Conservation (phyloP, 2,797 vertebrate genomes). For the Syngnathus rostellatus region DNA sequence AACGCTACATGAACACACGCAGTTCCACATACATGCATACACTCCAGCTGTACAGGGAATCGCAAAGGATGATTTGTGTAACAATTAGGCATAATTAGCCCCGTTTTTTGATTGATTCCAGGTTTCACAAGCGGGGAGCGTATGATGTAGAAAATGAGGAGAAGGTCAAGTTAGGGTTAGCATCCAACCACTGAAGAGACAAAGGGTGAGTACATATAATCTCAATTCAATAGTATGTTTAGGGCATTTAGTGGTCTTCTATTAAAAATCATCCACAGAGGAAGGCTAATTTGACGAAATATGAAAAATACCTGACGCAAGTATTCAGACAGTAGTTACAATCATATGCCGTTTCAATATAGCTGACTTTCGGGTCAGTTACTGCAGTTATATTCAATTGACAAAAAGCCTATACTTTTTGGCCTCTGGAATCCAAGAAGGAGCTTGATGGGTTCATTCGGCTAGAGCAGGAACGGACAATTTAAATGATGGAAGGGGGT, state of each 20-base stretch:
- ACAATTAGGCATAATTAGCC: not conserved
- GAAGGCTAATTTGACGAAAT: not conserved
- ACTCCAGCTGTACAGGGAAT: not conserved
- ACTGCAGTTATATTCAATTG: too few species aligned
- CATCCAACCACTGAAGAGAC: slow-evolving; percentile 78
- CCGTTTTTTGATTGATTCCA: slow-evolving; percentile 45
- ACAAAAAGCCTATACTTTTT: not conserved
- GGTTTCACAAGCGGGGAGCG: slow-evolving; percentile 92
- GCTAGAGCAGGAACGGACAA: not conserved
- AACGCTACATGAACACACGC: not conserved
- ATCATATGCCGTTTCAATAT: not conserved
- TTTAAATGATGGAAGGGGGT: not conserved
- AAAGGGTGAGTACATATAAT: slow-evolving; percentile 55
- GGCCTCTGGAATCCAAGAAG: not conserved
- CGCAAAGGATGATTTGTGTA: not conserved
- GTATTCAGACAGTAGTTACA: not conserved
- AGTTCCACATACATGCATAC: slow-evolving; percentile 3
- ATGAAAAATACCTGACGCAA: not conserved
- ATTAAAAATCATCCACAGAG: too few species aligned
- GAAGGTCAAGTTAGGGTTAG: slow-evolving; percentile 88
- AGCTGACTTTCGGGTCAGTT: not conserved
- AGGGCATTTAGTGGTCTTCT: not conserved
- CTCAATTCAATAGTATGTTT: not conserved
- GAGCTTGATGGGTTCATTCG: not conserved
- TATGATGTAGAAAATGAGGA: slow-evolving; percentile 95